Base-by-base conservation (phyloP, 2,113 vertebrate species). In the Periophthalmodon schlosseri region DNA sequence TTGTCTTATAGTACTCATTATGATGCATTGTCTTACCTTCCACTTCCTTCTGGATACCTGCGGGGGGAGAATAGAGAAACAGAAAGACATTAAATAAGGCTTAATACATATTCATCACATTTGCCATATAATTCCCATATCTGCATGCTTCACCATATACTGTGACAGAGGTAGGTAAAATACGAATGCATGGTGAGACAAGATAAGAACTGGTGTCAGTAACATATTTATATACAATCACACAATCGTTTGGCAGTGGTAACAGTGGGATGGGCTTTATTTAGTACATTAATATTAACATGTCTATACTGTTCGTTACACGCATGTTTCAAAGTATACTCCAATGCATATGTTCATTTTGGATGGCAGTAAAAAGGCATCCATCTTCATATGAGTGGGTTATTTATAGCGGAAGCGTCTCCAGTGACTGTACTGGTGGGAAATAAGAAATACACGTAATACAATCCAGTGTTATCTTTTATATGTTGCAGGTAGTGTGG, bases 21-120 rank as follows among this genome's bases (percentile, higher is more conserved):
- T 78, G 73, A 79, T 75, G 66, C 74, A 78, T 71, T 75, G 73
- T 86, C 94, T 94, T 95, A 95, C 94, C 94, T 95, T 93, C 90
- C 24, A 88, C 90, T 85, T 93, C 91, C 86, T 83, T 93, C 85
- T 93, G 92, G 86, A 93, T 83, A 78, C 87, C 92, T 94, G 89
- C 77, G 66, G 76, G 76, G 76, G 70, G 9, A 39, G 36, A 71
- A 72, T 76, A 77, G 68, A 78, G 79, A 87, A 81, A 81, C 57
- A 89, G 58, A 89, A 54, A 78, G 33, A 75, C 28, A 52, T 83
- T 87, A 78, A 88, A 79, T 83, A 23, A 16, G 68, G 21, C 54
- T 65, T 63, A 72, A 64, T 50, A 63, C 72, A 67, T 64, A 68
- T 78, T 33, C 58, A 58, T 33, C 44, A 78, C 9, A 68, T 68